A percentile compares a stretch with the other conserved stretches of the same genome.
Conservation (phyloP, 1,140 invertebrate genomes). For the Charaxes varanes region DNA sequence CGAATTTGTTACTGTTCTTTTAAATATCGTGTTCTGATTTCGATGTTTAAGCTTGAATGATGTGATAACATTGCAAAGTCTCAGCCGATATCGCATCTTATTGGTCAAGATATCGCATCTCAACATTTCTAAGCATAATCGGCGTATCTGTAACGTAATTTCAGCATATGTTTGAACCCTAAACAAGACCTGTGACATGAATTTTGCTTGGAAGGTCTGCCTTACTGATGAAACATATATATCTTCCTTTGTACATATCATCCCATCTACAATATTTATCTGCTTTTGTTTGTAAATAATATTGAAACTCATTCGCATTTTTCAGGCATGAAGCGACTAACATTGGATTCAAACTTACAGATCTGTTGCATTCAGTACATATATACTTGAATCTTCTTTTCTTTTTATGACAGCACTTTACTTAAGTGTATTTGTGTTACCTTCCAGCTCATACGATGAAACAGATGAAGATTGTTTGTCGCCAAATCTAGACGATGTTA, state of each 20-base stretch:
- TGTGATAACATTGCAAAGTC: slow-evolving; percentile 16
- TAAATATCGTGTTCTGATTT: slow-evolving; percentile 25
- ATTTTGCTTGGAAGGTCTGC: slow-evolving; percentile 40
- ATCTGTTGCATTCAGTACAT: slow-evolving; percentile 70
- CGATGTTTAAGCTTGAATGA: slow-evolving; percentile 31
- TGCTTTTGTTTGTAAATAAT: slow-evolving; percentile 68
- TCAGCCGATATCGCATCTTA: slow-evolving; percentile 35
- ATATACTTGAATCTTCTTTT: slow-evolving; percentile 19
- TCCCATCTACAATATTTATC: slow-evolving; percentile 26
- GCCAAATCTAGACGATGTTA: slow-evolving; percentile 77
- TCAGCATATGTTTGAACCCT: slow-evolving; percentile 23
- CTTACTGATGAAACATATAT: slow-evolving; percentile 67
- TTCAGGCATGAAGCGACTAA: slow-evolving; percentile 66
- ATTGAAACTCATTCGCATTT: slow-evolving; percentile 36
- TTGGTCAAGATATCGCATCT: slow-evolving; percentile 34
- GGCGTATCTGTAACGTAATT: too few species aligned
- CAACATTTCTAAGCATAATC: too few species aligned
- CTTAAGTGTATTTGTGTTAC: too few species aligned
- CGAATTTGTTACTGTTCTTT: neutral
- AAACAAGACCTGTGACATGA: slow-evolving; percentile 17
- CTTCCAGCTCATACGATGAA: slow-evolving; percentile 79
- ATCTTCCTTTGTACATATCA: slow-evolving; percentile 45
- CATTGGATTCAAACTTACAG: slow-evolving; percentile 34
- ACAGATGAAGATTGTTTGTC: slow-evolving; percentile 78
- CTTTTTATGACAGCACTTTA: slow-evolving; percentile 1